Percentiles rank a stretch among this genome's conserved stretches.
Evolutionary conservation across 2,888 invertebrate genomes (phyloP).

Genomic region (Leptinotarsa haldemani): DNA sequence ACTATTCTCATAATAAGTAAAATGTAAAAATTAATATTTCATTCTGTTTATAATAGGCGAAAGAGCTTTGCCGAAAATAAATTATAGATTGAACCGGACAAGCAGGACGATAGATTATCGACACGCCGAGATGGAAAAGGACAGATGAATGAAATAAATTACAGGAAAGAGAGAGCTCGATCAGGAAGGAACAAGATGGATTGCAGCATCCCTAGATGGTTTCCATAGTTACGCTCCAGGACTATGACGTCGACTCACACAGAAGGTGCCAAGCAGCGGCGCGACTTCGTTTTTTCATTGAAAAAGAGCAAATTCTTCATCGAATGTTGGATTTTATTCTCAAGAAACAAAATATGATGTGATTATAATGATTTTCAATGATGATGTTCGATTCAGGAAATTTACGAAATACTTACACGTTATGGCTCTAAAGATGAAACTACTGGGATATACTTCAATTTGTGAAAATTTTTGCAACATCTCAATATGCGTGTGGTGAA

Average conservation of each 20-base stretch:
- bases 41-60: slow-evolving; percentile 55
- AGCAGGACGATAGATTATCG: slow-evolving; percentile 47
- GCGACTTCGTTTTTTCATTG: slow-evolving; percentile 23
- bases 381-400: no score
- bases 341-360: no score
- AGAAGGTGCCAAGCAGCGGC: slow-evolving; percentile 50
- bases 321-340: no score
- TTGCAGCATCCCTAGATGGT: slow-evolving; percentile 64
- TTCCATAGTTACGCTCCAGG: slow-evolving; percentile 62
- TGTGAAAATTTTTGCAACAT: no score
- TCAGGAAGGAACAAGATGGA: slow-evolving; percentile 60
- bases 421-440: no score
- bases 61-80: slow-evolving; percentile 57
- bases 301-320: no score
- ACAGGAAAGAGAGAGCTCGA: slow-evolving; percentile 57
- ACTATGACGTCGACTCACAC: slow-evolving; percentile 59
- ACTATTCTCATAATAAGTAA: slow-evolving; percentile 21
- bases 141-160: slow-evolving; percentile 58
- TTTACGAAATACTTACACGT: no score
- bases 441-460: no score
- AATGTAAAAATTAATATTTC: slow-evolving; percentile 57
- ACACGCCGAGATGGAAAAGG: slow-evolving; percentile 47
- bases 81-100: slow-evolving; percentile 59
- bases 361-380: no score
- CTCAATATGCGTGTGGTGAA: no score